phyloP scores from a whole-genome alignment of 1,140 invertebrate genomes.

The Apis dorsata region DNA sequence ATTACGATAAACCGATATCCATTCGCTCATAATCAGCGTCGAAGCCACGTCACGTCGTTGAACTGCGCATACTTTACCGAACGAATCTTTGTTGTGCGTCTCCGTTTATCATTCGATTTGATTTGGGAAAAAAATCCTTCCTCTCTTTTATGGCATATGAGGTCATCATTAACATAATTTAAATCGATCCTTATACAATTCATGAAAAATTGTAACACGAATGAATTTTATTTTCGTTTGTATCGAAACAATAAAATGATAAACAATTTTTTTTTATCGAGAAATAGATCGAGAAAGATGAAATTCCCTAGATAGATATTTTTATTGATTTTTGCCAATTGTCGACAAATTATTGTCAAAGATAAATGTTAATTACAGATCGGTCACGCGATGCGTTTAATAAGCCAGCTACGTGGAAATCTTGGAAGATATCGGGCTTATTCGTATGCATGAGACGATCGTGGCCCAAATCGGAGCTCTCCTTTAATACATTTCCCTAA shows the following conservation, averaged over 20 bases:
- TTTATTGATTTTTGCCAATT: background rate
- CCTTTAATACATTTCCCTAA: constrained; percentile 58
- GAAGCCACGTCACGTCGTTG: constrained; percentile 23
- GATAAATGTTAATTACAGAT: constrained; percentile 31
- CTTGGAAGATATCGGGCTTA: constrained; percentile 35
- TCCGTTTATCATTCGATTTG: constrained; percentile 16
- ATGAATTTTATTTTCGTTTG: background rate
- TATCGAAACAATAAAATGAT: background rate
- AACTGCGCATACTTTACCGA: constrained; percentile 36
- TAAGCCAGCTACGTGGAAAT: constrained; percentile 41
- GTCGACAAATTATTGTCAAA: background rate
- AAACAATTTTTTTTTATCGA: background rate
- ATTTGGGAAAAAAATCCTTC: too few relatives aligned
- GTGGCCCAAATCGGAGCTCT: constrained; percentile 37
- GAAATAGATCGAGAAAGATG: background rate
- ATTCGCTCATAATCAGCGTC: constrained; percentile 53
- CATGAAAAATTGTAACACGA: too few relatives aligned
- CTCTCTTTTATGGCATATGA: too few relatives aligned
- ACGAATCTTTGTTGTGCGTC: constrained; percentile 32
- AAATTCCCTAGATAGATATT: background rate
- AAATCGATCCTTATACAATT: background rate
- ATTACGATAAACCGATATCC: constrained; percentile 57
- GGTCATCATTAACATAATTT: background rate
- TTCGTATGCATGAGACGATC: constrained; percentile 59
- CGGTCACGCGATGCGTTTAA: constrained; percentile 43